Evolutionary conservation across 2,113 vertebrate species (phyloP).

Genomic region (Eulemur rufifrons): DNA sequence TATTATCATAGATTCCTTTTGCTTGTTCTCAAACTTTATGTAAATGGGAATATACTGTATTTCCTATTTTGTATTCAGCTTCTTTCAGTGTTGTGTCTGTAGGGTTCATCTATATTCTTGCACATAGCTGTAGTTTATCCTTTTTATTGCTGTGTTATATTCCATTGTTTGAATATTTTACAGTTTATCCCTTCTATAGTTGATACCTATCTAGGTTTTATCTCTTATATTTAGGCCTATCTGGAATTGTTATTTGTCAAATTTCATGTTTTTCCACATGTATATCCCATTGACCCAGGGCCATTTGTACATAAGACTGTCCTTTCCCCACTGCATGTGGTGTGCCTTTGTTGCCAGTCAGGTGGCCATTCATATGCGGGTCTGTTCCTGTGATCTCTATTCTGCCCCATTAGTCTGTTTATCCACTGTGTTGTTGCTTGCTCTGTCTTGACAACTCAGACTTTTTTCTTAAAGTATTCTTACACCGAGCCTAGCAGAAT

Average conservation of each 20-base stretch:
- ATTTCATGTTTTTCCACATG: background rate
- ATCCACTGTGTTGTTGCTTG: background rate
- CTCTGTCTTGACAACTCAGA: background rate
- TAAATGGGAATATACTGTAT: background rate
- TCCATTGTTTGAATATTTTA: background rate
- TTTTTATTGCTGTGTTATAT: background rate
- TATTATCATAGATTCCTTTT: background rate
- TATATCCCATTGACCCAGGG: background rate
- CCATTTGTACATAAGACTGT: background rate
- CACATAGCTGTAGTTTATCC: background rate
- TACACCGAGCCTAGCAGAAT: background rate
- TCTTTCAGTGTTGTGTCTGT: background rate
- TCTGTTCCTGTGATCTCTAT: background rate
- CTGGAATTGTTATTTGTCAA: background rate
- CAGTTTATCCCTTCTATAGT: background rate
- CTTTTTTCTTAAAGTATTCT: background rate
- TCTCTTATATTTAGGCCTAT: background rate
- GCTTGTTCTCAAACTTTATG: background rate
- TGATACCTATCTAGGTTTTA: background rate
- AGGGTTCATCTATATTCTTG: background rate
- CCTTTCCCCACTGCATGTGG: background rate
- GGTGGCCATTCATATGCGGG: rapidly evolving
- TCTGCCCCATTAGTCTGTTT: background rate
- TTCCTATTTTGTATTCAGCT: background rate
- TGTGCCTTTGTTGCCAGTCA: background rate